Percentiles rank a stretch among this genome's conserved stretches.
These are phyloP conservation scores for Haliclona indistincta DNA, from an alignment of 37 sponge, comb jelly and placozoan species.

Conservation along the genomic window DNA sequence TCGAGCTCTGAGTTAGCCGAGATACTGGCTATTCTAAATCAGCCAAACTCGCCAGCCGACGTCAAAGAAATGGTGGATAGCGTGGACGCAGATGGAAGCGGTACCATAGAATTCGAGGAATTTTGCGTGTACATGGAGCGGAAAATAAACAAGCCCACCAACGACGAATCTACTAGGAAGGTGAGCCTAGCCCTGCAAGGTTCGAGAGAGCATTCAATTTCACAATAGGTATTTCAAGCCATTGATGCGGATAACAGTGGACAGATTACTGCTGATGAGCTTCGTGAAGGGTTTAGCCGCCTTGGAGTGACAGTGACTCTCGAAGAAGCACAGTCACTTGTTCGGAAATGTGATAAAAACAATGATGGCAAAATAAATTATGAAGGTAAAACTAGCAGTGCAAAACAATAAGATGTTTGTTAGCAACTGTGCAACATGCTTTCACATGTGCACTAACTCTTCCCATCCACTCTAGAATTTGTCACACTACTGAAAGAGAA, in stretches of 20 bases:
- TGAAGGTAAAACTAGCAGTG: too few relatives aligned
- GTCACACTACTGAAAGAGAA: too few relatives aligned
- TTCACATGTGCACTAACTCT: too few relatives aligned
- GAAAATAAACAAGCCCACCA: background rate
- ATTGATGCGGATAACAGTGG: constrained; percentile 33
- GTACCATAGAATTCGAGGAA: constrained; percentile 34
- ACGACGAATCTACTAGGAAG: too few relatives aligned
- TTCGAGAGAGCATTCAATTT: too few relatives aligned
- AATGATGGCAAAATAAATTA: background rate
- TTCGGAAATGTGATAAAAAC: background rate
- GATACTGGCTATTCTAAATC: constrained; percentile 16
- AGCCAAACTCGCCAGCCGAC: constrained; percentile 7
- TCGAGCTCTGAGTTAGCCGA: constrained; percentile 1
- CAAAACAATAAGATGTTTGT: too few relatives aligned
- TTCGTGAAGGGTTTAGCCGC: constrained; percentile 2
- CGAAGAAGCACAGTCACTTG: constrained; percentile 18
- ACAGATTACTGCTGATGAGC: constrained; percentile 21
- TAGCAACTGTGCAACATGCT: too few relatives aligned
- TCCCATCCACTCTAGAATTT: too few relatives aligned
- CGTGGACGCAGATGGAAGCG: constrained; percentile 18
- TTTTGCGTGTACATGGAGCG: constrained; percentile 16
- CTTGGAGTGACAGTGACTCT: constrained; percentile 18
- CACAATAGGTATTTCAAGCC: too few relatives aligned
- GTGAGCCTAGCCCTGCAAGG: too few relatives aligned
- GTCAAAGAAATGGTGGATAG: constrained; percentile 13